A percentile compares a stretch with the other conserved stretches of the same genome.
Conservation (phyloP, 2,113 vertebrate species). For the Pristiophorus japonicus region DNA sequence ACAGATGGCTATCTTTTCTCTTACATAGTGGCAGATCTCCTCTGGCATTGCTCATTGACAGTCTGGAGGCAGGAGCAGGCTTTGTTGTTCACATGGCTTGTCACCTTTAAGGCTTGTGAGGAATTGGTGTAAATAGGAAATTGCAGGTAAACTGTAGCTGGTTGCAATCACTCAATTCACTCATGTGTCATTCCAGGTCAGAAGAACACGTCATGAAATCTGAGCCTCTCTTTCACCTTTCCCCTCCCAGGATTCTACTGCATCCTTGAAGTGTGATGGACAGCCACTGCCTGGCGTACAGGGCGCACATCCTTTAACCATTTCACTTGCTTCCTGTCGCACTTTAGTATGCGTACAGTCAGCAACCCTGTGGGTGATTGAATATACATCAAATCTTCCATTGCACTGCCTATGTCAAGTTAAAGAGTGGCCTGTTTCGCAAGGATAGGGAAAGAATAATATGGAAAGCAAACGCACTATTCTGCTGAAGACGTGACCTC, state of each 20-base stretch:
- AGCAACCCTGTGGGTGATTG: not conserved
- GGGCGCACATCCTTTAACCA: not conserved
- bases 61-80: not conserved
- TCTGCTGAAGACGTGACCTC: not conserved
- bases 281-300: not conserved
- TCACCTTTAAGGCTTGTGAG: not conserved
- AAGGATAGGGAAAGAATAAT: not conserved
- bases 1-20: no score
- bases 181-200: not conserved
- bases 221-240: no score
- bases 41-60: not conserved
- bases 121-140: not conserved
- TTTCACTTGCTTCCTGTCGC: not conserved
- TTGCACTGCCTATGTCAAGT: not conserved
- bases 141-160: not conserved
- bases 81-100: not conserved
- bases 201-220: not conserved
- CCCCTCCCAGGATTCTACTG: not conserved
- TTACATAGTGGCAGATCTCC: not conserved
- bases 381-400: not conserved
- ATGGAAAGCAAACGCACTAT: not conserved
- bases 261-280: not conserved
- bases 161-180: not conserved
- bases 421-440: not conserved
- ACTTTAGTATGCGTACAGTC: not conserved